Base-by-base conservation (phyloP, 2,113 vertebrate species). In the Dissostichus mawsoni region DNA sequence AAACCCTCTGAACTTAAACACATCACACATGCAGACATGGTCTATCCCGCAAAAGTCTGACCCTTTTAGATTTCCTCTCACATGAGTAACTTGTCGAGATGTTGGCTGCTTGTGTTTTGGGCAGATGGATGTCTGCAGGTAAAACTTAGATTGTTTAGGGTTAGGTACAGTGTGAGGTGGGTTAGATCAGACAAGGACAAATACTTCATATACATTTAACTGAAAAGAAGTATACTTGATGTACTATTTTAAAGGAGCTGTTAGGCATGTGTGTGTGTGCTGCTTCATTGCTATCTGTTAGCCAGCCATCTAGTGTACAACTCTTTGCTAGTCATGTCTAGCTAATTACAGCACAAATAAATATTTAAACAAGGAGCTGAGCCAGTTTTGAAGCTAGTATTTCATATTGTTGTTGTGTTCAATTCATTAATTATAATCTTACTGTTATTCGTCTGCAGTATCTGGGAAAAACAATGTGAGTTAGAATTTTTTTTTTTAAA, bases 101-200 rank as follows among this genome's bases (percentile, higher is more conserved):
- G 14, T 76, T 51, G 52, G 61, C 66, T 57, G 58, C 6, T 41
- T 29, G 3, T 29, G 29, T 29, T 41, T 41, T 41, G 36, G 36
- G 6, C 36, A 41, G 36, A 86, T 85, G 76, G 66, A 51, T 69
- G 67, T 68, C 84, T 87, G 76, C 61, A 57, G 82, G 68, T 83
- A 64, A 80, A 76, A 80, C 57, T 50, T 50, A 75, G 75, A 48
- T 74, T 17, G 56, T 71, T 62, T 48, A 58, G 51, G 68, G 72
- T 82, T 58, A 45, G 48, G 36, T 77, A 51, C n/a, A 63, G 52
- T 29, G 36, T 47, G 33, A 55, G 10, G 8, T 47, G 36, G 23
- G 78, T 14, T 18, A n/a, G 29, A 68, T 76, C 23, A 64, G 5
- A 8, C 11, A n/a, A 61, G 62, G 18, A 70, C 7, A 4, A 13